A percentile compares a stretch with the other conserved stretches of the same genome.
Conservation (phyloP, 2,888 invertebrate species). For the Lithophane leautieri region DNA sequence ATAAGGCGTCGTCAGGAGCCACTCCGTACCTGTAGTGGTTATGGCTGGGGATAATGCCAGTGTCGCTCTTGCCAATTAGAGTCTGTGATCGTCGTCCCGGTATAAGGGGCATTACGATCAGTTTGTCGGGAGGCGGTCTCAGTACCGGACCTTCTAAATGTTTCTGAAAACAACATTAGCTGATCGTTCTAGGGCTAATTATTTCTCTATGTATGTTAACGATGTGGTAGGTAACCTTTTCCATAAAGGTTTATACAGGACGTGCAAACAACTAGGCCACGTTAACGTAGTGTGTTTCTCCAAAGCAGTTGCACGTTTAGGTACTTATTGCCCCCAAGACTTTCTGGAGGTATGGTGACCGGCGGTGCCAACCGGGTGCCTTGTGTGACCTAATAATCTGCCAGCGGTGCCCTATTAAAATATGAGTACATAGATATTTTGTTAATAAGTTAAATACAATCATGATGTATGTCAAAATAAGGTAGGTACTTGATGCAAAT, state of each 20-base stretch:
- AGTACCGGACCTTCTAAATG: conserved; percentile 70
- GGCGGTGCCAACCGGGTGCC: conserved; percentile 39
- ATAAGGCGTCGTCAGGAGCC: conserved; percentile 74
- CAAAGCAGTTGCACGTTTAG: conserved; percentile 30
- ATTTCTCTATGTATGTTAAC: conserved; percentile 17
- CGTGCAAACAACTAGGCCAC: conserved; percentile 34
- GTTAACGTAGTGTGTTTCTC: conserved; percentile 40
- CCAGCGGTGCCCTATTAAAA: conserved; percentile 51
- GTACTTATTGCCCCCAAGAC: conserved; percentile 38
- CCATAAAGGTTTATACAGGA: conserved; percentile 16
- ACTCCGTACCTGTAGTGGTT: conserved; percentile 77
- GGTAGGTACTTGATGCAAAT: conserved; percentile 29
- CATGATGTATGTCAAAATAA: too few relatives aligned
- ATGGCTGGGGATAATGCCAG: conserved; percentile 59
- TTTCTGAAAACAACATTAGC: conserved; percentile 77
- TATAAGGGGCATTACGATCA: conserved; percentile 64
- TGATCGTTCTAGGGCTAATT: conserved; percentile 70
- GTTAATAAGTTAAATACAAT: not conserved
- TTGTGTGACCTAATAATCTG: conserved; percentile 39
- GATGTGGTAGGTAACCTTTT: conserved; percentile 21
- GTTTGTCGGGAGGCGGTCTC: conserved; percentile 66
- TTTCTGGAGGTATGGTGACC: conserved; percentile 49
- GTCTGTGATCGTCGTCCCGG: conserved; percentile 67
- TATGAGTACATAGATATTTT: conserved; percentile 39
- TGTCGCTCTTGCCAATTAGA: conserved; percentile 70